phyloP scores from a whole-genome alignment of 2,888 invertebrate species.

The Eristalis intricaria region DNA sequence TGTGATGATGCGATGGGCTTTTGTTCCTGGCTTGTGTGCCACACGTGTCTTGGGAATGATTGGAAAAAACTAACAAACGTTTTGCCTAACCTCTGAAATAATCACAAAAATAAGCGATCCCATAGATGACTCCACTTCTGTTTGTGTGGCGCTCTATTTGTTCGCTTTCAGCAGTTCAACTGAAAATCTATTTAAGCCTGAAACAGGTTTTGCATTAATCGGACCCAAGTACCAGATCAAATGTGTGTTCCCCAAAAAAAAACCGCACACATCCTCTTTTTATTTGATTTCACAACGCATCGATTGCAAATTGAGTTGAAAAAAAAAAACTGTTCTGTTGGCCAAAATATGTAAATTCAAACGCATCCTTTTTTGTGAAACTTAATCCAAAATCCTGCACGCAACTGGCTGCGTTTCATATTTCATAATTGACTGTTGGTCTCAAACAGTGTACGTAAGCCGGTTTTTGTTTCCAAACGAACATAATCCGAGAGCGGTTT shows the following conservation, averaged over 20 bases:
- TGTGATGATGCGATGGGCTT: too few relatives aligned
- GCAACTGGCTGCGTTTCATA: background rate
- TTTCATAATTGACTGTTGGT: background rate
- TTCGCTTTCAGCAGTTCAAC: too few relatives aligned
- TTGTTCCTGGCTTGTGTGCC: too few relatives aligned
- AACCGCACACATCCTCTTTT: background rate
- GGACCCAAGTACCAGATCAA: too few relatives aligned
- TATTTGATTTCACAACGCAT: background rate
- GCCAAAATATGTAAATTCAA: background rate
- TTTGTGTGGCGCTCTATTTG: too few relatives aligned
- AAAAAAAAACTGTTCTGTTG: background rate
- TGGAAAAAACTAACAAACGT: too few relatives aligned
- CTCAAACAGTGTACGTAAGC: background rate
- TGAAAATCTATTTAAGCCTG: too few relatives aligned
- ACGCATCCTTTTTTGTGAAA: background rate
- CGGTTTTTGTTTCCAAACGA: background rate
- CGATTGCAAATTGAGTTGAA: background rate
- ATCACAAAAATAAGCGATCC: too few relatives aligned
- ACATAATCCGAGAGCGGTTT: background rate
- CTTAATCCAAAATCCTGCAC: background rate
- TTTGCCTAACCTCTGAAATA: too few relatives aligned
- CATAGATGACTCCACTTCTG: too few relatives aligned
- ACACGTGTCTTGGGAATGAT: too few relatives aligned
- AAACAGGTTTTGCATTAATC: too few relatives aligned
- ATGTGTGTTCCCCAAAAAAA: background rate